Conservation (phyloP, 2,797 vertebrate species). For the Myotis myotis region DNA sequence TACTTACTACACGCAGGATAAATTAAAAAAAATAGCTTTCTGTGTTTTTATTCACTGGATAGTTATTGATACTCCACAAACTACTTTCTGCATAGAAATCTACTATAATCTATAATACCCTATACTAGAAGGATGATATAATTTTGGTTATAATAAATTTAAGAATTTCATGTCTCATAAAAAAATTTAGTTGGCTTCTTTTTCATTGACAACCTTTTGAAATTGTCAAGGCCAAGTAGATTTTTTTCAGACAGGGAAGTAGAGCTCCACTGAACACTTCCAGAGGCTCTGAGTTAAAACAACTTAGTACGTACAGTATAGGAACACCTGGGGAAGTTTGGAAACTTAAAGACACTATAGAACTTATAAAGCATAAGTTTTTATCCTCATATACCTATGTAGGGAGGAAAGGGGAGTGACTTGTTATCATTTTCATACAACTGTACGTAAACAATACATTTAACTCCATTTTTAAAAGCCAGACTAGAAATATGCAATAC, state of each 20-base stretch:
- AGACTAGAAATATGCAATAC: background rate
- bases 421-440: background rate
- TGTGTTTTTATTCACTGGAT: background rate
- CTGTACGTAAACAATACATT: background rate
- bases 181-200: background rate
- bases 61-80: background rate
- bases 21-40: background rate
- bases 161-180: background rate
- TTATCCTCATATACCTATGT: background rate
- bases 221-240: slow-evolving; percentile 22
- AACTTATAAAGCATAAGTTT: background rate
- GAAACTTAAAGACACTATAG: background rate
- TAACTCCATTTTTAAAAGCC: background rate
- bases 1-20: background rate
- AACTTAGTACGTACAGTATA: background rate
- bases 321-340: background rate
- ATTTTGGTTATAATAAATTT: background rate
- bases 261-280: background rate
- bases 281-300: background rate
- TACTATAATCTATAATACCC: background rate
- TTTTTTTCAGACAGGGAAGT: background rate
- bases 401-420: background rate
- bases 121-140: background rate
- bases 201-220: background rate
- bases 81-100: background rate